phyloP scores from a whole-genome alignment of 1,140 invertebrate genomes.

The Leptoteleia sp. region DNA sequence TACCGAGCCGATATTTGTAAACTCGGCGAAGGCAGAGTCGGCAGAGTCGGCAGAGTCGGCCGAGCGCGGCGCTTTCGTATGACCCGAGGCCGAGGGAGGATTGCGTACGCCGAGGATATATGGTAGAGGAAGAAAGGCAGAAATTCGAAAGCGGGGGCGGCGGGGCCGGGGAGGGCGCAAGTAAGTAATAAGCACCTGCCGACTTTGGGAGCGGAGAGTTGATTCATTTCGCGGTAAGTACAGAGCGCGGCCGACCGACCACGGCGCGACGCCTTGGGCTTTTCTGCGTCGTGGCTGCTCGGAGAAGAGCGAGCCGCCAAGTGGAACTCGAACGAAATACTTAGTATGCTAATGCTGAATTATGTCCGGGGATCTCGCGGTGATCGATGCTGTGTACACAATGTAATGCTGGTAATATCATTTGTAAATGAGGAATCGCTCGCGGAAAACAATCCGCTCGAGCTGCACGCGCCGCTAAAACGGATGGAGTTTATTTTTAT shows the following conservation, averaged over 20 bases:
- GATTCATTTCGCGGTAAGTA: constrained; percentile 82
- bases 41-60: no score
- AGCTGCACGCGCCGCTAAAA: not conserved
- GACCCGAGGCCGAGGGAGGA: constrained; percentile 77
- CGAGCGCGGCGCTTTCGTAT: constrained; percentile 67
- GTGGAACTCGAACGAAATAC: constrained; percentile 53
- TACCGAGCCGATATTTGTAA: constrained; percentile 51
- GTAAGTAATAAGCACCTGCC: constrained; percentile 81
- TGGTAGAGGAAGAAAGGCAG: constrained; percentile 63
- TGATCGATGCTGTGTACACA: constrained; percentile 49
- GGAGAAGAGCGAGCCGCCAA: constrained; percentile 35
- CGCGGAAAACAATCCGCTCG: constrained; percentile 44
- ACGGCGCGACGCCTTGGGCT: constrained; percentile 74
- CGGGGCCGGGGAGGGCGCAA: constrained; percentile 63
- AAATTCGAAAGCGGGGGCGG: constrained; percentile 41
- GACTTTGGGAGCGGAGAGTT: constrained; percentile 77
- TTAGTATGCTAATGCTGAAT: constrained; percentile 62
- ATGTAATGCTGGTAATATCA: constrained; percentile 45
- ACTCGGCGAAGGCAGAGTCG: constrained; percentile 50
- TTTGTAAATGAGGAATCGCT: constrained; percentile 48
- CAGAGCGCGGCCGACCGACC: constrained; percentile 74
- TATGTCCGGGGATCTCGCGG: constrained; percentile 28
- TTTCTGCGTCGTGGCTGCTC: constrained; percentile 64
- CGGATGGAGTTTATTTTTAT: no score
- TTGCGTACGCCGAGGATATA: constrained; percentile 72